Evolutionary conservation across 2,888 invertebrate genomes (phyloP).

Genomic region (Euzophera pinguis): DNA sequence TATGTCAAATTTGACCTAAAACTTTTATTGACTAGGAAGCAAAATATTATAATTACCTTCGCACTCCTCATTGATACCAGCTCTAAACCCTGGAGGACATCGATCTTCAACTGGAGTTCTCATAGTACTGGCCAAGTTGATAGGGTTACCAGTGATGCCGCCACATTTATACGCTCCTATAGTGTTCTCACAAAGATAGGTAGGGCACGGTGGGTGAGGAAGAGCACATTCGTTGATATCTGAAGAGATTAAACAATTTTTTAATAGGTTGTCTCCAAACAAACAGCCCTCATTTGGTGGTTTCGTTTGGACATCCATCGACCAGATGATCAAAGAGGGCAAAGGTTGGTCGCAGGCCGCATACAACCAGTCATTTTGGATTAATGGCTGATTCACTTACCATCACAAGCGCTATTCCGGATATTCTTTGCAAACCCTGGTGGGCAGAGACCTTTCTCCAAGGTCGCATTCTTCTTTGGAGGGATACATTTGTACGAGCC

Average conservation of each 20-base stretch:
- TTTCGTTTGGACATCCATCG: too few species aligned
- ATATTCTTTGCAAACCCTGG: slow-evolving; percentile 75
- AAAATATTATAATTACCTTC: slow-evolving; percentile 53
- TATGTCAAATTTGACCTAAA: too few species aligned
- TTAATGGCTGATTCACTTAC: slow-evolving; percentile 34
- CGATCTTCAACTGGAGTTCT: slow-evolving; percentile 45
- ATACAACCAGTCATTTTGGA: too few species aligned
- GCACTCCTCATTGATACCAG: slow-evolving; percentile 59
- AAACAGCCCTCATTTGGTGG: too few species aligned
- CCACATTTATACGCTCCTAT: slow-evolving; percentile 72
- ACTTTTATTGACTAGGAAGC: too few species aligned
- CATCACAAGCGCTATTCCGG: slow-evolving; percentile 74
- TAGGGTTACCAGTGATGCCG: slow-evolving; percentile 55
- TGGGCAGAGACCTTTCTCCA: slow-evolving; percentile 68
- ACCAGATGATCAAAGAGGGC: too few species aligned
- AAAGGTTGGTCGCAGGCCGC: too few species aligned
- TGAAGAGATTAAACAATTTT: slow-evolving; percentile 23
- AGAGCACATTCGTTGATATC: slow-evolving; percentile 92
- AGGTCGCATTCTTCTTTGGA: slow-evolving; percentile 30
- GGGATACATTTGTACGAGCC: slow-evolving; percentile 83
- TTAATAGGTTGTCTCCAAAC: too few species aligned
- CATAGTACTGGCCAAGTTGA: slow-evolving; percentile 33
- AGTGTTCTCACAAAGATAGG: slow-evolving; percentile 65
- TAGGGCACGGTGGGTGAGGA: slow-evolving; percentile 60
- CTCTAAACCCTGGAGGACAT: slow-evolving; percentile 76